Conservation (phyloP, 1,140 invertebrate species). For the Radopholus similis region DNA sequence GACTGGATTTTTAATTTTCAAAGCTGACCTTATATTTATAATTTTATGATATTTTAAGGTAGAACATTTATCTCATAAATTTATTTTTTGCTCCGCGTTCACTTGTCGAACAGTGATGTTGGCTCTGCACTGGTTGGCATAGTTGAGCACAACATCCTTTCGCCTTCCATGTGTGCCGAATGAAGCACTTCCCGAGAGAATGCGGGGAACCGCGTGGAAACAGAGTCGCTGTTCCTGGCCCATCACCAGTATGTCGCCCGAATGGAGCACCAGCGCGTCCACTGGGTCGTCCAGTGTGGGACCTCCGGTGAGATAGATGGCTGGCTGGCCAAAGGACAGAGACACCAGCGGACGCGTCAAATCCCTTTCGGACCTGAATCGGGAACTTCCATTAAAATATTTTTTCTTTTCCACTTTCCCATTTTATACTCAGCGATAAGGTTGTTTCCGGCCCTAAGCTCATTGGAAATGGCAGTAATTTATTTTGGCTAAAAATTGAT, state of each 20-base stretch:
- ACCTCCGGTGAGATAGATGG: constrained; percentile 55
- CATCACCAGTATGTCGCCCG: constrained; percentile 57
- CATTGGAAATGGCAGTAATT: neutral
- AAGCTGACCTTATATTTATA: too few relatives aligned
- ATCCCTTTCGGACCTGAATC: constrained; percentile 49
- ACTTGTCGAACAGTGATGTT: constrained; percentile 58
- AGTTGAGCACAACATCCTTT: constrained; percentile 37
- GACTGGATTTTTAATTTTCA: too few relatives aligned
- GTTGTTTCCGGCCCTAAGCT: neutral
- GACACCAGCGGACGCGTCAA: constrained; percentile 47
- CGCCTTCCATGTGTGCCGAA: neutral
- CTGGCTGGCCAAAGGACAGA: constrained; percentile 52
- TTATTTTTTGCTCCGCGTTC: constrained; percentile 27
- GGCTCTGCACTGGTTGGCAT: constrained; percentile 46
- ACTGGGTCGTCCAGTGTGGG: constrained; percentile 44
- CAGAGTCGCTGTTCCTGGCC: constrained; percentile 46
- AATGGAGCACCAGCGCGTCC: constrained; percentile 47
- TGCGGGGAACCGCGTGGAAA: constrained; percentile 54
- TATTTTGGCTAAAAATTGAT: neutral
- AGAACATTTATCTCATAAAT: neutral
- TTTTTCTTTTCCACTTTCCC: neutral
- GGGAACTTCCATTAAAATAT: neutral
- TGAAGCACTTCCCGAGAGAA: constrained; percentile 31
- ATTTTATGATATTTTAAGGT: too few relatives aligned
- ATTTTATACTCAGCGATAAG: neutral